A percentile compares a stretch with the other conserved stretches of the same genome.
phyloP scores from a whole-genome alignment of 2,797 vertebrate species.

The Hyperoplus lanceolatus region DNA sequence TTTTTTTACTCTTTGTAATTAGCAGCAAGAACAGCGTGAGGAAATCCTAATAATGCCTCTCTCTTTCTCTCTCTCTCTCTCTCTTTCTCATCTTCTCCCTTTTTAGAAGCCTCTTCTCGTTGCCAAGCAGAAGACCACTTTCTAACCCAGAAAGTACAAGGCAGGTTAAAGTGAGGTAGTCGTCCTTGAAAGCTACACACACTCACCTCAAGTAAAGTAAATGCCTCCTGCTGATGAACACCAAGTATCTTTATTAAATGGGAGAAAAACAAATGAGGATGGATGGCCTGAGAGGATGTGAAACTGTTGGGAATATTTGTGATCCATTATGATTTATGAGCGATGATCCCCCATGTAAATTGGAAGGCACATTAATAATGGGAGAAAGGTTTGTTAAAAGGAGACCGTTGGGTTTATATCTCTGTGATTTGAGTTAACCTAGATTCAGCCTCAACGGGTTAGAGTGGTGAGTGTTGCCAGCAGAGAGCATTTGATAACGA shows the following conservation, averaged over 20 bases:
- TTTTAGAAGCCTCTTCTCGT: conserved; percentile 17
- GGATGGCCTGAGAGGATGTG: conserved; percentile 38
- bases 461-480: conserved; percentile 26
- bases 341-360: conserved; percentile 50
- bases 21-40: conserved; percentile 51
- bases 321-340: conserved; percentile 66
- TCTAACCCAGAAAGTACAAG: conserved; percentile 22
- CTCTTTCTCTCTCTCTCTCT: conserved; percentile 39
- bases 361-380: conserved; percentile 39
- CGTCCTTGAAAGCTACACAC: conserved; percentile 21
- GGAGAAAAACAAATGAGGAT: conserved; percentile 54
- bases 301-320: conserved; percentile 57
- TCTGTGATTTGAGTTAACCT: conserved; percentile 58
- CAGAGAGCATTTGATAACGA: conserved; percentile 49
- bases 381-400: conserved; percentile 44
- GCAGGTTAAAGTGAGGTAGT: conserved; percentile 29
- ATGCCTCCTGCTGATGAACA: not conserved
- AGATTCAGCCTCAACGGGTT: conserved; percentile 51
- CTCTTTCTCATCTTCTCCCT: conserved; percentile 22
- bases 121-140: conserved; percentile 17
- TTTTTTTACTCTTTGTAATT: conserved; percentile 71
- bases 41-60: conserved; percentile 71
- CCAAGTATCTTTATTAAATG: conserved; percentile 42
- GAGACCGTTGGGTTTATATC: conserved; percentile 38
- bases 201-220: not conserved